Base-by-base conservation (phyloP, 1,140 invertebrate species). In the Zophobas morio region DNA sequence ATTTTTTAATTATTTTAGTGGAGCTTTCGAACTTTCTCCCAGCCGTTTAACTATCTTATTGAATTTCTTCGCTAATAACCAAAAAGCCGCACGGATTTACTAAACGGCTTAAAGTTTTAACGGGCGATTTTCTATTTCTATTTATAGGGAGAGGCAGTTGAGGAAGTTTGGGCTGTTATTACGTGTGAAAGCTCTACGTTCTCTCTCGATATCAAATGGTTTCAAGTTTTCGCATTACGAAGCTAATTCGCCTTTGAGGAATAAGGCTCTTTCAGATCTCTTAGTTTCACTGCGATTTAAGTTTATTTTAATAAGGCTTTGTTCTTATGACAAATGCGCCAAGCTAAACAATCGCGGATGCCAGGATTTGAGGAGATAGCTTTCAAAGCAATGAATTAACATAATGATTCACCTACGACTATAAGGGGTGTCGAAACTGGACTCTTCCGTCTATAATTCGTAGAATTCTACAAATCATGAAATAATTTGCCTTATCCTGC, bases 81-180 rank as follows among this genome's bases (percentile, higher is more conserved):
- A 66, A 66, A 66, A 66, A 66, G 60, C 60, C 60, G 60, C 60
- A 66, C 60, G 60, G 60, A 66, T 66, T 33, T 66, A 66, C 60
- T 66, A 32, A 66, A 66, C 60, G 60, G 60, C 60, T 66, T 66
- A 66, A 66, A 66, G 60, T 66, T 66, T 66, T 66, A 66, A 66
- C 60, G 42, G 39, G 39, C 39, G 49, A 51, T 51, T 51, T 46
- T 51, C 49, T 51, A 51, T 66, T 66, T 66, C 60, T 66, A 66
- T 66, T 66, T 66, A 66, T 66, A 66, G 60, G 20, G 20, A 20
- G 33, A 20, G 60, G 39, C 36, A 66, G 39, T 42, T 66, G 40
- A 36, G n/a, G 36, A 6, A 60, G n/a, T 33, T 66, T 66, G 20
- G 8, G 39, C 6, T n/a, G 60, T 66, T 37, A 66, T 66, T 66